Evolutionary conservation across 2,888 invertebrate genomes (phyloP).

Genomic region (Tinea trinotella): DNA sequence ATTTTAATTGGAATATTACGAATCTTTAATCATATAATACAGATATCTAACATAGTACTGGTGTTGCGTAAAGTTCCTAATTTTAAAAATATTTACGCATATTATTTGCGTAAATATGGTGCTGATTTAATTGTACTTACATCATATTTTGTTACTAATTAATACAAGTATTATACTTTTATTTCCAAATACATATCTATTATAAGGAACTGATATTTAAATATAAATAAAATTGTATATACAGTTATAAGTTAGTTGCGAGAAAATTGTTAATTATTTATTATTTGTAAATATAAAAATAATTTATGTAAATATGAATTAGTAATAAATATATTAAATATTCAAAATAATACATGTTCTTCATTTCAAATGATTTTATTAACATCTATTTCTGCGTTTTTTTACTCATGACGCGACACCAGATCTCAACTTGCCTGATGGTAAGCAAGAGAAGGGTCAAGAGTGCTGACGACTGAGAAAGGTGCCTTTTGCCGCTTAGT

Average conservation of each 20-base stretch:
- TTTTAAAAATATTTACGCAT: neutral
- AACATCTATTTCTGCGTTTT: no score
- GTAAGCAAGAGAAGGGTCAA: no score
- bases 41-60: no score
- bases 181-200: neutral
- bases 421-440: no score
- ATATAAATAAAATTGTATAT: neutral
- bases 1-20: no score
- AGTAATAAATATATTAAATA: neutral
- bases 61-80: neutral
- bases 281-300: slow-evolving; percentile 8
- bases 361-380: neutral
- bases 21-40: no score
- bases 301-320: neutral
- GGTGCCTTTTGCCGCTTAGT: no score
- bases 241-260: neutral
- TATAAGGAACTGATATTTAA: neutral
- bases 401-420: no score
- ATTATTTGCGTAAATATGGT: slow-evolving; percentile 8
- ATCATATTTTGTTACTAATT: neutral
- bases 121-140: neutral
- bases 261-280: slow-evolving; percentile 1
- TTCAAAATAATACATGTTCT: neutral
- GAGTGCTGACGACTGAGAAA: no score
- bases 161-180: slow-evolving; percentile 1